Conservation (phyloP, 1,140 invertebrate genomes). For the Lordiphosa collinella region DNA sequence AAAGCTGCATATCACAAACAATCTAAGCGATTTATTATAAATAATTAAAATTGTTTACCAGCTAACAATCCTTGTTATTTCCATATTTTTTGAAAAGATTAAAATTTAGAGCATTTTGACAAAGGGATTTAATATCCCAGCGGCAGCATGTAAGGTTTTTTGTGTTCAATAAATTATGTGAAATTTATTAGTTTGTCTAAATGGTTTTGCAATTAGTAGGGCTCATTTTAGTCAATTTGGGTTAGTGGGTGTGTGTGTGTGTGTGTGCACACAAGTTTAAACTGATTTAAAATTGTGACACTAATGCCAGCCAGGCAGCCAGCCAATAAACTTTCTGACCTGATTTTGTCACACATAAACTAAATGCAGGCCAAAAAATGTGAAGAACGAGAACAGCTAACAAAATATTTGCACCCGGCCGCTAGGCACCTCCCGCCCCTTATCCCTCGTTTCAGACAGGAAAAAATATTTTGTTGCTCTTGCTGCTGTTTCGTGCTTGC, state of each 20-base stretch:
- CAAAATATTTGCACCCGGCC: slow-evolving; percentile 52
- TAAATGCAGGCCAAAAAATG: slow-evolving; percentile 27
- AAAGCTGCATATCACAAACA: slow-evolving; percentile 43
- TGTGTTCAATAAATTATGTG: slow-evolving; percentile 43
- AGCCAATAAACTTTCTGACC: slow-evolving; percentile 75
- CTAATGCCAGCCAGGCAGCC: slow-evolving; percentile 58
- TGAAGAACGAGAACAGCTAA: slow-evolving; percentile 19
- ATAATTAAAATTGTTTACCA: slow-evolving; percentile 58
- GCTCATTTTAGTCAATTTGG: too few relatives aligned
- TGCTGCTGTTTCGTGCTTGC: slow-evolving; percentile 24
- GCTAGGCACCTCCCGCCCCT: neutral
- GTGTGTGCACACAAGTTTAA: neutral
- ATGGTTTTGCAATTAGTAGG: slow-evolving; percentile 23
- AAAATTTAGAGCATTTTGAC: too few relatives aligned
- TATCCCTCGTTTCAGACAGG: neutral
- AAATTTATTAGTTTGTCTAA: slow-evolving; percentile 40
- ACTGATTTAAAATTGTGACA: slow-evolving; percentile 1
- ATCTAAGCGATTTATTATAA: slow-evolving; percentile 39
- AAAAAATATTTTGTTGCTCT: slow-evolving; percentile 30
- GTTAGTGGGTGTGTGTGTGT: too few relatives aligned
- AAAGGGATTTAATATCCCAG: too few relatives aligned
- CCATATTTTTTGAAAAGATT: too few relatives aligned
- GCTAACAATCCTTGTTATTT: slow-evolving; percentile 11
- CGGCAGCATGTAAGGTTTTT: slow-evolving; percentile 3
- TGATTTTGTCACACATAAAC: slow-evolving; percentile 57